Evolutionary conservation across 2,113 vertebrate genomes (phyloP).

Genomic region (Ardeotis arabs): DNA sequence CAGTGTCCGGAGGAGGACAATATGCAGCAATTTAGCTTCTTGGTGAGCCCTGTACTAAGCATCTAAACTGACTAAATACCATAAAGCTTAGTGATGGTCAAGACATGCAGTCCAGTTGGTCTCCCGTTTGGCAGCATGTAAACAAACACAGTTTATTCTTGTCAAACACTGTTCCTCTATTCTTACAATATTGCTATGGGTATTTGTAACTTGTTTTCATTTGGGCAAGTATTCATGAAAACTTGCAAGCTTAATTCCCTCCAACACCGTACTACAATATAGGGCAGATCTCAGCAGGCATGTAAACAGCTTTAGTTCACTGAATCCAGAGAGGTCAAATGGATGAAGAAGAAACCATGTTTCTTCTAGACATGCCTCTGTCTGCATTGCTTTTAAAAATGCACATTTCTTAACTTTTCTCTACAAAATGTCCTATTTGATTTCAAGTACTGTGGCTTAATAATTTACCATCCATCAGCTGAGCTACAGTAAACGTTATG

Average conservation of each 20-base stretch:
- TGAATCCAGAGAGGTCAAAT: neutral
- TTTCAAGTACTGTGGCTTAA: neutral
- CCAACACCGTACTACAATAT: neutral
- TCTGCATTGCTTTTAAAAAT: neutral
- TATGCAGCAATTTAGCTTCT: neutral
- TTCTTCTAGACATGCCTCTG: neutral
- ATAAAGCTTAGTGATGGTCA: neutral
- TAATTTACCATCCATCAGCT: neutral
- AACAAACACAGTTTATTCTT: neutral
- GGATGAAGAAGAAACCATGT: neutral
- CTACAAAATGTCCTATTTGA: neutral
- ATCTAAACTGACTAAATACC: neutral
- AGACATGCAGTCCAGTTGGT: neutral
- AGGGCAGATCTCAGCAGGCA: conserved; percentile 14
- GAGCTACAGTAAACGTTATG: neutral
- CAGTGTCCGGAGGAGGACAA: neutral
- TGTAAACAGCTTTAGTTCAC: neutral
- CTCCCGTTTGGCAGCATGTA: accelerated
- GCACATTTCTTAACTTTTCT: neutral
- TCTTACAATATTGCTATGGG: neutral
- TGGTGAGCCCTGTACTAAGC: neutral
- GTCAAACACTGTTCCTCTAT: neutral
- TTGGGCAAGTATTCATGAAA: too few relatives aligned
- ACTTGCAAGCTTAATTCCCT: neutral
- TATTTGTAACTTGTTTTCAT: neutral